Evolutionary conservation across 2,888 invertebrate species (phyloP).

Genomic region (Calephelis perditalis): DNA sequence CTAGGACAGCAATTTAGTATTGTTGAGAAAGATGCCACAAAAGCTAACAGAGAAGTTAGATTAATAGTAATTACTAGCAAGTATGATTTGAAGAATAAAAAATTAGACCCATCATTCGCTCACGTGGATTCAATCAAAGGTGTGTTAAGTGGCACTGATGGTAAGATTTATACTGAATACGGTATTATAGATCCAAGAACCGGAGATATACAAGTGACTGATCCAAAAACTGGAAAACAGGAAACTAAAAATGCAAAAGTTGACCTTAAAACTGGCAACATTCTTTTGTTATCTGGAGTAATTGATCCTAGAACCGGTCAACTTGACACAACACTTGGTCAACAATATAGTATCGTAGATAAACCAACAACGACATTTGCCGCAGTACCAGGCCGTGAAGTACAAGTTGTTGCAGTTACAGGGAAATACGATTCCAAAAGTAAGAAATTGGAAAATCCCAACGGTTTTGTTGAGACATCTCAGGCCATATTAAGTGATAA

Average conservation of each 20-base stretch:
- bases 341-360: constrained; percentile 79
- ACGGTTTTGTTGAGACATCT: constrained; percentile 72
- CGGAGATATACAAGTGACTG: constrained; percentile 66
- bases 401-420: constrained; percentile 78
- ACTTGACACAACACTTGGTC: constrained; percentile 74
- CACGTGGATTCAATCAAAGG: constrained; percentile 68
- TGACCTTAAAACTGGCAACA: constrained; percentile 74
- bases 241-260: constrained; percentile 62
- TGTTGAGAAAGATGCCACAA: constrained; percentile 81
- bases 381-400: constrained; percentile 59
- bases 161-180: constrained; percentile 80
- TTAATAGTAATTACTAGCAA: constrained; percentile 79
- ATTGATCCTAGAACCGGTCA: constrained; percentile 79
- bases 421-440: constrained; percentile 79
- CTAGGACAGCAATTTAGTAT: constrained; percentile 83
- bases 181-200: constrained; percentile 81
- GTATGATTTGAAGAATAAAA: constrained; percentile 75
- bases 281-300: constrained; percentile 73
- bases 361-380: constrained; percentile 73
- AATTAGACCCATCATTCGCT: constrained; percentile 73
- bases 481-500: constrained; percentile 81
- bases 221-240: constrained; percentile 63
- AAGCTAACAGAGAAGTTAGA: constrained; percentile 80
- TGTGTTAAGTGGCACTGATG: constrained; percentile 77
- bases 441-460: constrained; percentile 77